phyloP scores from a whole-genome alignment of 2,113 vertebrate species.

The Coreoperca whiteheadi region DNA sequence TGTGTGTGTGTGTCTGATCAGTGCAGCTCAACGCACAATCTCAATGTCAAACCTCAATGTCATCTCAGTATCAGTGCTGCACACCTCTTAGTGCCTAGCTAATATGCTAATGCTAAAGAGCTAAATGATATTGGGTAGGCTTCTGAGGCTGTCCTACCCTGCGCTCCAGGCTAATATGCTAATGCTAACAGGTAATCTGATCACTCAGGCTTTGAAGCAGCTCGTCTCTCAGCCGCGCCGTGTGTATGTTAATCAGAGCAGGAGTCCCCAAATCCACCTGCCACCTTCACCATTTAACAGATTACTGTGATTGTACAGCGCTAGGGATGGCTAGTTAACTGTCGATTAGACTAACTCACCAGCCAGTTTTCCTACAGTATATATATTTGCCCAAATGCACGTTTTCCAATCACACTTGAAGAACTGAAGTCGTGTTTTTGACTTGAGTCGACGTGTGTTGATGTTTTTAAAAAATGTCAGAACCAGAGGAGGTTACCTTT shows the following conservation, averaged over 20 bases:
- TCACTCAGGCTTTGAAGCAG: constrained; percentile 71
- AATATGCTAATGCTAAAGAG: constrained; percentile 60
- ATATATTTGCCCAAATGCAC: background rate
- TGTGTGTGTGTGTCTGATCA: constrained; percentile 19
- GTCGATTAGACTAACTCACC: background rate
- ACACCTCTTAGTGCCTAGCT: constrained; percentile 57
- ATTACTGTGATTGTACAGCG: background rate
- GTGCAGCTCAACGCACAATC: constrained; percentile 15
- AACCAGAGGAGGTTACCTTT: too few species aligned
- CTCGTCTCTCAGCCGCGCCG: constrained; percentile 22
- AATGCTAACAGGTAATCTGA: constrained; percentile 80
- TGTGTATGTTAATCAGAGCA: constrained; percentile 51
- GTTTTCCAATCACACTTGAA: background rate
- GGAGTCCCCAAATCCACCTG: constrained; percentile 25
- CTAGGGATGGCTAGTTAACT: background rate
- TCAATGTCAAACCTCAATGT: constrained; percentile 79
- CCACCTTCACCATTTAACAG: background rate
- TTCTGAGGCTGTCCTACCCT: constrained; percentile 55
- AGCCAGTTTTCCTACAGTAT: background rate
- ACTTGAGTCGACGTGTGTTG: too few species aligned
- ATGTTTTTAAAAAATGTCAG: too few species aligned
- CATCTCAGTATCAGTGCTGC: constrained; percentile 49
- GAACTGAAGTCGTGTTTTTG: background rate
- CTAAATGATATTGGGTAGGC: constrained; percentile 64
- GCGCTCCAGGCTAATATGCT: constrained; percentile 76